A percentile compares a stretch with the other conserved stretches of the same genome.
Conservation (phyloP, 2,888 invertebrate species). For the Aleiodes leptofemur region DNA sequence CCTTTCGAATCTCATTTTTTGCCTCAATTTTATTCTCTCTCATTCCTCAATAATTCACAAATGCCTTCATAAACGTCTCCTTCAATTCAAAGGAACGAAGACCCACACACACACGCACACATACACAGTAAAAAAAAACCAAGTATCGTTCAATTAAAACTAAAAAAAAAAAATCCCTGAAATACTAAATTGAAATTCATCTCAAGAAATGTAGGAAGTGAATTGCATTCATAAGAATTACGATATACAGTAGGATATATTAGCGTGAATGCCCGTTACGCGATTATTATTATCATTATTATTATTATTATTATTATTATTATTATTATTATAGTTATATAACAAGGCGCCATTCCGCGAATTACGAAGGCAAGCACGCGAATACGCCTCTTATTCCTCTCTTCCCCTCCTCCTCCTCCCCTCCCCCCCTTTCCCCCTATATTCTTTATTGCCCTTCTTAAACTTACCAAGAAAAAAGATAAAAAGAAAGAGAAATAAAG, state of each 20-base stretch:
- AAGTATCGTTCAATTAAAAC: no score
- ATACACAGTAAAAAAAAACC: no score
- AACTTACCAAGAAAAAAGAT: not conserved
- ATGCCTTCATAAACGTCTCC: no score
- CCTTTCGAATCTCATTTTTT: no score
- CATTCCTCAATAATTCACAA: no score
- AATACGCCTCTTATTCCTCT: slow-evolving; percentile 30
- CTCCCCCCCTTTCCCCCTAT: not conserved
- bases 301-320: slow-evolving; percentile 40
- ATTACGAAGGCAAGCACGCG: slow-evolving; percentile 36
- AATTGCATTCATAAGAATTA: not conserved
- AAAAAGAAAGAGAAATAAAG: no score
- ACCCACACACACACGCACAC: no score
- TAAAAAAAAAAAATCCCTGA: no score
- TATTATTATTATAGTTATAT: slow-evolving; percentile 41
- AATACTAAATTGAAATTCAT: no score
- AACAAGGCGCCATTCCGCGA: slow-evolving; percentile 42
- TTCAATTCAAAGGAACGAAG: no score
- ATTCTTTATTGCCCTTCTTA: slow-evolving; percentile 41
- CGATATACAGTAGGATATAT: slow-evolving; percentile 32
- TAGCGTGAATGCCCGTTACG: slow-evolving; percentile 37
- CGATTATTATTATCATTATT: not conserved
- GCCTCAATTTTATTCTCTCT: no score
- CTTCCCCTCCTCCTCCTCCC: not conserved
- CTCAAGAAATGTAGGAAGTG: not conserved